These are phyloP conservation scores for Ceratina calcarata DNA, from an alignment of 1,140 invertebrate species.

Conservation along the genomic window DNA sequence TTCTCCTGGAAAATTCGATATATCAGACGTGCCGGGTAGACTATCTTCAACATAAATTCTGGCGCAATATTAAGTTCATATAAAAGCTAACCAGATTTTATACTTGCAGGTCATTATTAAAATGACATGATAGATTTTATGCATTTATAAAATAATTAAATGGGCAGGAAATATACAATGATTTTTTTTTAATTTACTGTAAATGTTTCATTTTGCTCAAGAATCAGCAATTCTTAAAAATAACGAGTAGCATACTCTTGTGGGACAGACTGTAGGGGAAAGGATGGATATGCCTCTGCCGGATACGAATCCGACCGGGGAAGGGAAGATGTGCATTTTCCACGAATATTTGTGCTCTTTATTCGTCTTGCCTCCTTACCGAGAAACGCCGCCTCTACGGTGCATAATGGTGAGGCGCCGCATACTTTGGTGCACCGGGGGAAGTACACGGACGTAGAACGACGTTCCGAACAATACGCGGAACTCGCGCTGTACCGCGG, in stretches of 20 bases:
- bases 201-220: too few species aligned
- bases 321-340: slow-evolving; percentile 63
- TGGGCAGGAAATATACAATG: too few species aligned
- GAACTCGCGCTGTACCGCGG: slow-evolving; percentile 14
- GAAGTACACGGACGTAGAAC: slow-evolving; percentile 39
- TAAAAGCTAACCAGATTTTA: too few species aligned
- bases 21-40: slow-evolving; percentile 17
- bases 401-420: slow-evolving; percentile 56
- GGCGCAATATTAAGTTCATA: slow-evolving; percentile 39
- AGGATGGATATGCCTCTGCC: too few species aligned
- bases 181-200: too few species aligned
- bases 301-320: neutral
- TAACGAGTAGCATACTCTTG: too few species aligned
- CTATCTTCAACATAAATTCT: slow-evolving; percentile 56
- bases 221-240: too few species aligned
- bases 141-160: too few species aligned
- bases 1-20: slow-evolving; percentile 38
- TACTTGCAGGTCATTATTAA: neutral
- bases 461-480: slow-evolving; percentile 43
- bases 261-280: too few species aligned
- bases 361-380: slow-evolving; percentile 66
- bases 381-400: slow-evolving; percentile 63
- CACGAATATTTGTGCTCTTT: slow-evolving; percentile 72
- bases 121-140: neutral
- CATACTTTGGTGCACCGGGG: slow-evolving; percentile 25